A percentile compares a stretch with the other conserved stretches of the same genome.
Evolutionary conservation across 2,888 invertebrate genomes (phyloP).

Genomic region (Ophioninae sp.): DNA sequence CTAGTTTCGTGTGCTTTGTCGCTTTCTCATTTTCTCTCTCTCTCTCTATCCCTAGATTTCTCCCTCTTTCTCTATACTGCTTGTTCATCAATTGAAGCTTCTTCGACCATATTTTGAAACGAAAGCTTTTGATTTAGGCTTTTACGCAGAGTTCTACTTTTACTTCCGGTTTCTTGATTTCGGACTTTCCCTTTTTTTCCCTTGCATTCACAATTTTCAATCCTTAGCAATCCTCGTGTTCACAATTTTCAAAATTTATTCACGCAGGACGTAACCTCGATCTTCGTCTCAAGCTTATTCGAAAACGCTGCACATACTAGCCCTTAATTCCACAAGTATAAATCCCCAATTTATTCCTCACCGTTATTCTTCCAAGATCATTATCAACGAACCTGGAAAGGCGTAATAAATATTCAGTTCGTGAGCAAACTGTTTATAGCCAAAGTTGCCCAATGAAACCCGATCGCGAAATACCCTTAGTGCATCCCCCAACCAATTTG

Average conservation of each 20-base stretch:
- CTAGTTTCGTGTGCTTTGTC: conserved; percentile 55
- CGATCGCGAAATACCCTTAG: conserved; percentile 44
- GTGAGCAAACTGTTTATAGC: conserved; percentile 68
- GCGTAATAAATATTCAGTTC: conserved; percentile 69
- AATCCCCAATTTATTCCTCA: not conserved
- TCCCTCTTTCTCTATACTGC: conserved; percentile 6
- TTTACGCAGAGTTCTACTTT: not conserved
- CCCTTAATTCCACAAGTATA: not conserved
- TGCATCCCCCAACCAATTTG: conserved; percentile 29
- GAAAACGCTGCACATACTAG: not conserved
- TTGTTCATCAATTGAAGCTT: conserved; percentile 66
- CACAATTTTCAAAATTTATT: conserved; percentile 14
- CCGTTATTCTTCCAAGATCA: not conserved
- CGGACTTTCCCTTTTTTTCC: not conserved
- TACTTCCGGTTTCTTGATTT: not conserved
- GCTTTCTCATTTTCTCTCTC: conserved; percentile 4
- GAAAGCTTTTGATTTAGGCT: conserved; percentile 28
- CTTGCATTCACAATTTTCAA: not conserved
- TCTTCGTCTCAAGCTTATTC: conserved; percentile 11
- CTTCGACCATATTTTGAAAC: conserved; percentile 46
- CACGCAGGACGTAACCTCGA: not conserved
- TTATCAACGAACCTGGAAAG: conserved; percentile 56
- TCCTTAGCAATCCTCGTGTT: no score
- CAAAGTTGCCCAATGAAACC: conserved; percentile 70
- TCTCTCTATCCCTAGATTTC: not conserved